Evolutionary conservation across 2,113 vertebrate species (phyloP).

Genomic region (Hipposideros armiger): DNA sequence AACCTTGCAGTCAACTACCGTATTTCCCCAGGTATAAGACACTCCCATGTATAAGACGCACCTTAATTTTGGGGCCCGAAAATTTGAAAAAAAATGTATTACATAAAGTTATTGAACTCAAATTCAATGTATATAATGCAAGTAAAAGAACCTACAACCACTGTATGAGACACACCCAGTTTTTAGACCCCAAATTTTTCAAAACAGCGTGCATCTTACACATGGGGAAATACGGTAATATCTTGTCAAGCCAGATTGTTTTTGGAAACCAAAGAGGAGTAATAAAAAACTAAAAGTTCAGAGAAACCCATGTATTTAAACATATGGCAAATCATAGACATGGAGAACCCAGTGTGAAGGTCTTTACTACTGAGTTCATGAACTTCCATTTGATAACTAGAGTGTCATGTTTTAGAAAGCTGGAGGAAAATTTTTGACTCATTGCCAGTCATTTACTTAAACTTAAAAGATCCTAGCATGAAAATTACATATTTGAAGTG

Average conservation of each 20-base stretch:
- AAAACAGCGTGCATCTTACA: too few species aligned
- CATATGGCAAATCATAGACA: conserved; percentile 19
- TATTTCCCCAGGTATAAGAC: too few species aligned
- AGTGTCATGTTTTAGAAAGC: conserved; percentile 68
- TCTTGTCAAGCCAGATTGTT: background rate
- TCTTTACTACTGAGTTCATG: conserved; percentile 36
- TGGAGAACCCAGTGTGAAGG: background rate
- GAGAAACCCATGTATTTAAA: conserved; percentile 65
- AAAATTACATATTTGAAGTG: conserved; percentile 84
- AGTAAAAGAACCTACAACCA: too few species aligned
- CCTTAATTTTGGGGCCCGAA: too few species aligned
- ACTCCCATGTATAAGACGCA: too few species aligned
- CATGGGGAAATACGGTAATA: background rate
- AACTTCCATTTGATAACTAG: conserved; percentile 55
- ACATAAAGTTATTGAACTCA: too few species aligned
- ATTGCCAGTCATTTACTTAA: conserved; percentile 87
- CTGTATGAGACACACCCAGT: too few species aligned
- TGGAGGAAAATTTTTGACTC: conserved; percentile 76
- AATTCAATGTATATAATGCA: too few species aligned
- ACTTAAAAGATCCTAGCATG: conserved; percentile 84
- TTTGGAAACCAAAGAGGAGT: conserved; percentile 60
- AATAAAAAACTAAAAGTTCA: conserved; percentile 37
- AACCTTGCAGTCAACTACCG: background rate
- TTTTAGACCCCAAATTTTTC: too few species aligned
- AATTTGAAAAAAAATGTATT: too few species aligned